phyloP scores from a whole-genome alignment of 2,888 invertebrate genomes.

The Reticulitermes lucifugus region DNA sequence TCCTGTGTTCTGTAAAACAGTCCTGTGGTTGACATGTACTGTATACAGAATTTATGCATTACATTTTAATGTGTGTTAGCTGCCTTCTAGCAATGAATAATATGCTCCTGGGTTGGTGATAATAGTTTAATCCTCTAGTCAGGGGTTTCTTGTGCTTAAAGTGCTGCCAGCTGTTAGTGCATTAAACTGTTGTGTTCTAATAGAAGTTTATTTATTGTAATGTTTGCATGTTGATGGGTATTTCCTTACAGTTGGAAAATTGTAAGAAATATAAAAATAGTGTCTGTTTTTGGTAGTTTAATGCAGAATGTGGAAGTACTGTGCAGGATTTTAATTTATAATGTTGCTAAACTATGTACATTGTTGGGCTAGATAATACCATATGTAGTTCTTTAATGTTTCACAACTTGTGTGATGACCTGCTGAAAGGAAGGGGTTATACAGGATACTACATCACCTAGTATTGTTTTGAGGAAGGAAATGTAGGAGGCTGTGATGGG shows the following conservation, averaged over 20 bases:
- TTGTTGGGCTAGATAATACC: too few species aligned
- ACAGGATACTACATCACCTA: too few species aligned
- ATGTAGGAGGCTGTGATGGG: too few species aligned
- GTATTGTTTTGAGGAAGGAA: too few species aligned
- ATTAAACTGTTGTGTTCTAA: neutral
- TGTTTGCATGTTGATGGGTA: neutral
- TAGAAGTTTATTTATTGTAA: slow-evolving; percentile 1
- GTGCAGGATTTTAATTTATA: too few species aligned
- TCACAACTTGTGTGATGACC: too few species aligned
- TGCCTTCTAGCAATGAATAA: slow-evolving; percentile 1
- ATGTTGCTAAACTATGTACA: too few species aligned
- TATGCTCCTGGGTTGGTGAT: neutral
- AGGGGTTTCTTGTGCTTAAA: neutral
- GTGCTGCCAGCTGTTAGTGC: neutral
- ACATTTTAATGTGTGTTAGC: neutral
- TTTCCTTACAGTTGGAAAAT: neutral
- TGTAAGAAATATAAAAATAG: neutral
- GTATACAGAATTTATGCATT: neutral
- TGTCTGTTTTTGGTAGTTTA: neutral
- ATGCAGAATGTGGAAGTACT: too few species aligned
- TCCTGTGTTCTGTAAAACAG: neutral
- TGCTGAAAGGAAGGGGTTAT: too few species aligned
- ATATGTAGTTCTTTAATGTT: too few species aligned
- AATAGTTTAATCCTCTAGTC: neutral
- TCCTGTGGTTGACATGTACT: neutral